Percentiles rank a stretch among this genome's conserved stretches.
These are phyloP conservation scores for Catostylus mosaicus DNA, from an alignment of 30 jellyfish, hydroid and myxozoan genomes.

Conservation along the genomic window DNA sequence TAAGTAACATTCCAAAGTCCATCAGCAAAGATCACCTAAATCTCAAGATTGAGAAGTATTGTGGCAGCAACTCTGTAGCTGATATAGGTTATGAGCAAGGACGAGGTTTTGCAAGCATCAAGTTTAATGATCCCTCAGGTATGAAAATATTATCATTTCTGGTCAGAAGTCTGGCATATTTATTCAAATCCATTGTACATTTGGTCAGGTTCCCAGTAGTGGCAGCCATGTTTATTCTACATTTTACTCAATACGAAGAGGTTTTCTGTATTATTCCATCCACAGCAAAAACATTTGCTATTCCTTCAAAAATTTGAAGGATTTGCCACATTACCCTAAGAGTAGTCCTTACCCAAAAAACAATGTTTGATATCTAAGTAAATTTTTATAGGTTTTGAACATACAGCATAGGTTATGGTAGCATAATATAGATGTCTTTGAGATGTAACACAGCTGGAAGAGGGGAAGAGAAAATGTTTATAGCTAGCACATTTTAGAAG, in stretches of 20 bases:
- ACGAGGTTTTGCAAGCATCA: slow-evolving; percentile 1
- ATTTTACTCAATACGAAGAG: too few relatives aligned
- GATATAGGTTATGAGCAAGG: not conserved
- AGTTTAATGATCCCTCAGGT: not conserved
- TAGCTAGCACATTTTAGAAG: too few relatives aligned
- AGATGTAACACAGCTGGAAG: too few relatives aligned
- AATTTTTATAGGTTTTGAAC: not conserved
- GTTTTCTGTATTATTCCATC: not conserved
- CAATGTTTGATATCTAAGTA: not conserved
- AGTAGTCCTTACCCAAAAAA: not conserved
- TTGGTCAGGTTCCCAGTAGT: not conserved
- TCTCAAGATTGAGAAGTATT: not conserved
- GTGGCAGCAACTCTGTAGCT: not conserved
- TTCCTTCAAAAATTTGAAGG: too few relatives aligned
- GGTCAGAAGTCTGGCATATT: not conserved
- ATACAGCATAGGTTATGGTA: too few relatives aligned
- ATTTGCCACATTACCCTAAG: not conserved
- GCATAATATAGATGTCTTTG: too few relatives aligned
- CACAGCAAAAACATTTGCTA: not conserved
- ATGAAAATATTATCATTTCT: not conserved
- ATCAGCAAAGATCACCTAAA: slow-evolving; percentile 14
- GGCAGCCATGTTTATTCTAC: not conserved
- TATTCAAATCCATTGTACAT: too few relatives aligned
- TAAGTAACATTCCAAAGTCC: slow-evolving; percentile 37
- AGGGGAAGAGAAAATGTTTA: too few relatives aligned